Conservation (phyloP, 2,888 invertebrate genomes). For the Drosophila neonasuta region DNA sequence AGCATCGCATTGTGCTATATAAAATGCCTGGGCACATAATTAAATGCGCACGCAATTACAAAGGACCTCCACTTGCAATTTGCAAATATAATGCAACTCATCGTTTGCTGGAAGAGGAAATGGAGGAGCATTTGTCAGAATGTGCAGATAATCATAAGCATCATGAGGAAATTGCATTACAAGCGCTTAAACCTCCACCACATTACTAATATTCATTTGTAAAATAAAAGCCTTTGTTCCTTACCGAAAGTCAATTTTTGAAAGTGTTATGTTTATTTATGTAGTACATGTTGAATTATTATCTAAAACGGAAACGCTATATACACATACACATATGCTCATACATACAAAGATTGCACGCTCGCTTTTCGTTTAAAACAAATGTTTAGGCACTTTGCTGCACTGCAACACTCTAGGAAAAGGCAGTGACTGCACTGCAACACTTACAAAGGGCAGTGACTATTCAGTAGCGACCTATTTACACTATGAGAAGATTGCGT, state of each 20-base stretch:
- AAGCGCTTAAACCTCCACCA: background rate
- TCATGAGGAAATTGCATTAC: constrained; percentile 52
- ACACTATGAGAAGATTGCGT: constrained; percentile 29
- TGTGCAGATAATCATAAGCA: constrained; percentile 69
- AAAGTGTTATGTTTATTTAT: constrained; percentile 17
- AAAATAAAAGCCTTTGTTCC: too few relatives aligned
- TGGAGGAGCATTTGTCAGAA: constrained; percentile 71
- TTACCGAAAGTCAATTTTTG: constrained; percentile 4
- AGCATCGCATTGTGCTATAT: constrained; percentile 46
- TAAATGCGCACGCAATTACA: constrained; percentile 54
- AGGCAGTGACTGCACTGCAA: constrained; percentile 17
- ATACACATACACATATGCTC: constrained; percentile 28
- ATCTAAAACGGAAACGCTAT: constrained; percentile 48
- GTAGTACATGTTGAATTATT: constrained; percentile 18
- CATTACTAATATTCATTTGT: background rate
- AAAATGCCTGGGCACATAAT: constrained; percentile 60
- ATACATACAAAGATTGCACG: constrained; percentile 36
- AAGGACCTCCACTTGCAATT: constrained; percentile 68
- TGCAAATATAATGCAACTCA: constrained; percentile 81
- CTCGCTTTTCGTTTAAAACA: constrained; percentile 36
- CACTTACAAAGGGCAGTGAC: constrained; percentile 6
- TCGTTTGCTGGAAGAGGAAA: constrained; percentile 61
- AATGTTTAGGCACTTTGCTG: constrained; percentile 56
- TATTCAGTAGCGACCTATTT: constrained; percentile 28
- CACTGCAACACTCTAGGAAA: background rate